Percentiles rank a stretch among this genome's conserved stretches.
These are phyloP conservation scores for Helleia helle DNA, from an alignment of 2,888 invertebrate genomes.

Conservation along the genomic window DNA sequence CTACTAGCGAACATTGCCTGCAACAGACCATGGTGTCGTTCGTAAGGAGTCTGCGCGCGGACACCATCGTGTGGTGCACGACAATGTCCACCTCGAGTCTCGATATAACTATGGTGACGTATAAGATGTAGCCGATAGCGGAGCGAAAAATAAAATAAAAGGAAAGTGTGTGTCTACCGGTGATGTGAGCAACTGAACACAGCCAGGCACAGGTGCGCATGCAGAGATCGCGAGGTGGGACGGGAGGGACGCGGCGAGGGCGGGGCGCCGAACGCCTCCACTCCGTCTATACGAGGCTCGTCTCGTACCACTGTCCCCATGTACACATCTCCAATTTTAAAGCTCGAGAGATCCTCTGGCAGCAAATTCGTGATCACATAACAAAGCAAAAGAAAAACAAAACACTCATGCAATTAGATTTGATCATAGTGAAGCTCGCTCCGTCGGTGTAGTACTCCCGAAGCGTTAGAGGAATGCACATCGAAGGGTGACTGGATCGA, in stretches of 20 bases:
- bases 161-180: constrained; percentile 68
- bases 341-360: constrained; percentile 53
- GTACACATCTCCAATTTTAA: constrained; percentile 36
- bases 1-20: constrained; percentile 99
- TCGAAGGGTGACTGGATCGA: constrained; percentile 33
- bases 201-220: constrained; percentile 72
- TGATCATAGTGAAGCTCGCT: constrained; percentile 53
- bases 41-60: constrained; percentile 53
- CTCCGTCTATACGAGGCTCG: constrained; percentile 37
- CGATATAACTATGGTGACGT: constrained; percentile 62
- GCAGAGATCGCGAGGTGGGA: constrained; percentile 67
- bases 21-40: constrained; percentile 79
- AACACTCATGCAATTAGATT: constrained; percentile 58
- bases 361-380: constrained; percentile 59
- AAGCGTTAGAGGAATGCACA: constrained; percentile 35
- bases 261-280: constrained; percentile 28
- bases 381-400: constrained; percentile 73
- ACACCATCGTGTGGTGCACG: constrained; percentile 71
- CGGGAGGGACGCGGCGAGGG: constrained; percentile 57
- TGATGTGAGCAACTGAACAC: constrained; percentile 74
- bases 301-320: constrained; percentile 42
- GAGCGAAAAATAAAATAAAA: constrained; percentile 66
- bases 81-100: constrained; percentile 67
- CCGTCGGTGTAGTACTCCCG: constrained; percentile 43
- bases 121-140: constrained; percentile 65